Percentiles rank a stretch among this genome's conserved stretches.
These are phyloP conservation scores for Bradypus variegatus DNA, from an alignment of 2,797 vertebrate species.

Conservation along the genomic window DNA sequence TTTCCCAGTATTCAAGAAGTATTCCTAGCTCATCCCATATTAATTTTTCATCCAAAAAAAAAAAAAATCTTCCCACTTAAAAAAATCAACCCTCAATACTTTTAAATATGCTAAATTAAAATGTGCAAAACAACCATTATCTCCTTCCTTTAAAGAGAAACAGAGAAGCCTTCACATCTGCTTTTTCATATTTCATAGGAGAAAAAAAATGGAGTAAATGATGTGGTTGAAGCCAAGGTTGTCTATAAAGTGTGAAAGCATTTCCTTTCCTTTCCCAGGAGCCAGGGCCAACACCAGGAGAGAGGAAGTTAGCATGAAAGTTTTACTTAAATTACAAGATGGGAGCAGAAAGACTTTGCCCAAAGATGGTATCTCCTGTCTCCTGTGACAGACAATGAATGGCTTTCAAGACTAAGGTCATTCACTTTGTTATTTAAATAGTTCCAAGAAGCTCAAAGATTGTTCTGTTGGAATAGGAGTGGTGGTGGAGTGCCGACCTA, in stretches of 20 bases:
- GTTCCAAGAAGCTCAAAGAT: slow-evolving; percentile 20
- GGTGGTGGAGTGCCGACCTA: background rate
- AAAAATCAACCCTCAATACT: slow-evolving; percentile 46
- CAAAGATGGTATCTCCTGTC: slow-evolving; percentile 20
- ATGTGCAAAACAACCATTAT: slow-evolving; percentile 59
- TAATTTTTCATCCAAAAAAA: slow-evolving; percentile 56
- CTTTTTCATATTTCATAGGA: slow-evolving; percentile 57
- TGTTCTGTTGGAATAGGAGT: background rate
- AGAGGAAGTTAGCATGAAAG: slow-evolving; percentile 46
- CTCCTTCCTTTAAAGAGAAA: slow-evolving; percentile 58
- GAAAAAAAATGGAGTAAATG: slow-evolving; percentile 58
- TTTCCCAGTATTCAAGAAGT: slow-evolving; percentile 22
- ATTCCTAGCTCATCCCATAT: slow-evolving; percentile 51
- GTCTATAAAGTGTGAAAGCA: slow-evolving; percentile 54
- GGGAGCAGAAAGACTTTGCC: slow-evolving; percentile 44
- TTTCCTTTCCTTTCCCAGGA: slow-evolving; percentile 46
- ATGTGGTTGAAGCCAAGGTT: slow-evolving; percentile 58
- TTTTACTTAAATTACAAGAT: slow-evolving; percentile 49
- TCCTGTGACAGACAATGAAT: slow-evolving; percentile 31
- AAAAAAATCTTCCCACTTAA: slow-evolving; percentile 47
- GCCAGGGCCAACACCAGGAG: slow-evolving; percentile 36
- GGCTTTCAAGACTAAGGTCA: slow-evolving; percentile 33
- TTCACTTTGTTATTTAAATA: slow-evolving; percentile 43
- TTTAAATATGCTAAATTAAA: slow-evolving; percentile 64
- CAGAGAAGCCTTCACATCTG: slow-evolving; percentile 53